Conservation (phyloP, 2,797 vertebrate genomes). For the Podarcis lilfordi region DNA sequence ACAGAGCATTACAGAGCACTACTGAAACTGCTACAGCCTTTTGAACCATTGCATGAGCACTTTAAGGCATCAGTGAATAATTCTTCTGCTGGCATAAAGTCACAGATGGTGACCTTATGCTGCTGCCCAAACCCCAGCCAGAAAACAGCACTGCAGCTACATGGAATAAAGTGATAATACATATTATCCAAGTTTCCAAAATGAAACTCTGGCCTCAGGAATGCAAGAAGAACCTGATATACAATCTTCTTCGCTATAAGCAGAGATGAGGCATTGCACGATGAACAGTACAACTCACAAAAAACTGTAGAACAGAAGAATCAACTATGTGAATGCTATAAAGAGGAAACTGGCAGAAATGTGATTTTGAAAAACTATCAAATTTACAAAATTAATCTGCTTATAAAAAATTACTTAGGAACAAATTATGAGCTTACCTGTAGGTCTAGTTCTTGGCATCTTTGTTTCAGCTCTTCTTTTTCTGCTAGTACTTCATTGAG, state of each 20-base stretch:
- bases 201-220: neutral
- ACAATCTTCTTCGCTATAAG: neutral
- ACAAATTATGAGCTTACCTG: constrained; percentile 82
- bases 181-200: neutral
- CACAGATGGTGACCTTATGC: neutral
- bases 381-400: neutral
- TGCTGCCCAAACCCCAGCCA: neutral
- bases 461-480: constrained; percentile 91
- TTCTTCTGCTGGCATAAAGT: neutral
- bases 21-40: neutral
- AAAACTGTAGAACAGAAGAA: neutral
- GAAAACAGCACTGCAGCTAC: neutral
- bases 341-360: neutral
- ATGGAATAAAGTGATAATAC: neutral
- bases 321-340: neutral
- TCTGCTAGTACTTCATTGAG: constrained; percentile 86
- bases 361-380: neutral
- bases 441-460: constrained; percentile 93
- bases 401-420: neutral
- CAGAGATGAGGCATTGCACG: neutral
- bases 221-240: neutral
- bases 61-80: neutral
- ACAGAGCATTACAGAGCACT: neutral
- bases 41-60: neutral
- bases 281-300: neutral